Evolutionary conservation across 2,797 vertebrate genomes (phyloP).

Genomic region (Macroramphosus scolopax): DNA sequence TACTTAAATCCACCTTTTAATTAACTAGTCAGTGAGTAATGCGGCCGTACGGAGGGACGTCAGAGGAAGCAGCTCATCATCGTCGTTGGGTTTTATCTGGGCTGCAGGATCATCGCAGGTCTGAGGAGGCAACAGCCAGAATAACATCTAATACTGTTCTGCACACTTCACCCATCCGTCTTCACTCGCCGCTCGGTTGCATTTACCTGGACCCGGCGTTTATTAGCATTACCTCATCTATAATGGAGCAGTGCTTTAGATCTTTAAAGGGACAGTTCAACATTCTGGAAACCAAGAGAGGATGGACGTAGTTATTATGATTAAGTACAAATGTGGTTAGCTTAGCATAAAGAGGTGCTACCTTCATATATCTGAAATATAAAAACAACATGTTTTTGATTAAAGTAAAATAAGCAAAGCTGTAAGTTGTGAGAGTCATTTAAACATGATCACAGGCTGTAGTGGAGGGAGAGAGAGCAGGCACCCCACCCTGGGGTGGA

Average conservation of each 20-base stretch:
- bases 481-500: no score
- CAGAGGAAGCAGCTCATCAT: not conserved
- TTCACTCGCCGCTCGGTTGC: conserved; percentile 24
- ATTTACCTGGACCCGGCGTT: not conserved
- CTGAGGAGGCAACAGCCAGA: conserved; percentile 16
- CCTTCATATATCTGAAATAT: no score
- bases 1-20: conserved; percentile 56
- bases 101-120: conserved; percentile 24
- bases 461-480: no score
- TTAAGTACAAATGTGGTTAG: not conserved
- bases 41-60: conserved; percentile 26
- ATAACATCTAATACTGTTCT: conserved; percentile 6
- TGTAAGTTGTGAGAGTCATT: no score
- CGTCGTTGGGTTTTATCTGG: not conserved
- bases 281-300: no score
- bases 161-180: conserved; percentile 26
- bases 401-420: no score
- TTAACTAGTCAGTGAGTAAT: conserved; percentile 60
- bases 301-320: no score
- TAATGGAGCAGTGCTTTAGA: not conserved
- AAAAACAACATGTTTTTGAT: no score
- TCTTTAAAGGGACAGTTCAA: not conserved
- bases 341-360: no score
- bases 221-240: not conserved
- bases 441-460: no score